Conservation (phyloP, 2,797 vertebrate genomes). For the Myripristis murdjan region DNA sequence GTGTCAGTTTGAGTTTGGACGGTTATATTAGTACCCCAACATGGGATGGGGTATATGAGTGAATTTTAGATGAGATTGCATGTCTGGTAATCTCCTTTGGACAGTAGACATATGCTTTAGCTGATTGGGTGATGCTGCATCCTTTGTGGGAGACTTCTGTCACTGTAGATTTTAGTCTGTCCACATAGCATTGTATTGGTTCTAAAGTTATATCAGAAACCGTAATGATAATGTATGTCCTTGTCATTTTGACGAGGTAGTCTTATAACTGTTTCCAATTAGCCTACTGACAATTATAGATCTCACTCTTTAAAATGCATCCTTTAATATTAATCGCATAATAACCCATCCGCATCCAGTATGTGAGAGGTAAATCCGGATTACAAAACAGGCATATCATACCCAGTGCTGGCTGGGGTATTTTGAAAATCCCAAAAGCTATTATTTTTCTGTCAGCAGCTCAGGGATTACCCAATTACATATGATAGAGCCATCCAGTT, state of each 20-base stretch:
- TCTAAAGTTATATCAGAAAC: not conserved
- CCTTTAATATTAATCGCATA: slow-evolving; percentile 7
- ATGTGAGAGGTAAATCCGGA: slow-evolving; percentile 16
- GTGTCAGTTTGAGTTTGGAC: not conserved
- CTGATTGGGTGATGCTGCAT: not conserved
- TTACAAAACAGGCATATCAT: slow-evolving; percentile 57
- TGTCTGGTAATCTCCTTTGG: not conserved
- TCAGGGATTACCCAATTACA: slow-evolving; percentile 78
- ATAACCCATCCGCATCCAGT: slow-evolving; percentile 2
- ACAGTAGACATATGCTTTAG: not conserved
- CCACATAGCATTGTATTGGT: not conserved
- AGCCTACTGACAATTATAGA: not conserved
- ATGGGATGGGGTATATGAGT: no score
- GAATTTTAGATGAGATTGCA: not conserved
- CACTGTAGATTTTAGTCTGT: not conserved
- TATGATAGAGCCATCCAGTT: slow-evolving; percentile 77
- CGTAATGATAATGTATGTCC: no score
- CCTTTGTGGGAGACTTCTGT: not conserved
- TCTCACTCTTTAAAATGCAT: not conserved
- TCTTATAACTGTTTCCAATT: not conserved
- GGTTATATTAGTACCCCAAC: not conserved
- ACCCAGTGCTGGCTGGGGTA: slow-evolving; percentile 38
- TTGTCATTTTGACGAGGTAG: no score
- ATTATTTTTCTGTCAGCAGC: slow-evolving; percentile 74
- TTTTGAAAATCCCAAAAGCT: slow-evolving; percentile 65